Conservation (phyloP, 2,797 vertebrate genomes). For the Cetoscarus ocellatus region DNA sequence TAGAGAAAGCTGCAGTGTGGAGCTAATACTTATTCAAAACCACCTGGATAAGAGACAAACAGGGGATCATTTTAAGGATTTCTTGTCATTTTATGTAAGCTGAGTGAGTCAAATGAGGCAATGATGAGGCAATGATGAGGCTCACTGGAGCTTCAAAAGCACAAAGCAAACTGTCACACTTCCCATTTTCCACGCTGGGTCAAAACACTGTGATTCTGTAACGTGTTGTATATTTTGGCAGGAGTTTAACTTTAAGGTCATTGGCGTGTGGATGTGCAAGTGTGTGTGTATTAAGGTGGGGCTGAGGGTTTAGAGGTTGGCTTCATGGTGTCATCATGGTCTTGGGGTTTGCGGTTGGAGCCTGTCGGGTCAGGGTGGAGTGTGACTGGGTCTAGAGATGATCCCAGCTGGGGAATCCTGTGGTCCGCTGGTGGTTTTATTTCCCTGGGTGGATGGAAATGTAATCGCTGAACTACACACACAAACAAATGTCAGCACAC, state of each 20-base stretch:
- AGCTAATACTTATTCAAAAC: not conserved
- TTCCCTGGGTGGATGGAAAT: constrained; percentile 50
- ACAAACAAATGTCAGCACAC: not conserved
- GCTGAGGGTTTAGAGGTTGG: constrained; percentile 45
- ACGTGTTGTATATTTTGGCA: constrained; percentile 44
- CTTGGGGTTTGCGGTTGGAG: constrained; percentile 68
- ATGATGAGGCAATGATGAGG: constrained; percentile 4
- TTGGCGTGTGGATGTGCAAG: constrained; percentile 20
- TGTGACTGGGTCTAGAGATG: constrained; percentile 54
- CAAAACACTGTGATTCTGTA: not conserved
- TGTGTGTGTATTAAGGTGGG: constrained; percentile 35
- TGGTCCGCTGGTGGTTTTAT: constrained; percentile 52
- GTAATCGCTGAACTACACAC: constrained; percentile 37
- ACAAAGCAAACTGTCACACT: constrained; percentile 30
- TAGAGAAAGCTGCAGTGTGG: not conserved
- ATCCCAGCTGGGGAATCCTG: constrained; percentile 64
- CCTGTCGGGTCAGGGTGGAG: constrained; percentile 70
- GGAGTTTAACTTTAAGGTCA: constrained; percentile 40
- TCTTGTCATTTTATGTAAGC: constrained; percentile 6
- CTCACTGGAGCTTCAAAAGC: constrained; percentile 25
- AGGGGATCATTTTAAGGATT: constrained; percentile 6
- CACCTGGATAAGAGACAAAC: not conserved
- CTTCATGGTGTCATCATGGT: constrained; percentile 63
- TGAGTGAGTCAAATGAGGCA: constrained; percentile 34
- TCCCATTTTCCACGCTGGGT: constrained; percentile 43